phyloP scores from a whole-genome alignment of 2,113 vertebrate genomes.

The Tricholaema leucomelas region DNA sequence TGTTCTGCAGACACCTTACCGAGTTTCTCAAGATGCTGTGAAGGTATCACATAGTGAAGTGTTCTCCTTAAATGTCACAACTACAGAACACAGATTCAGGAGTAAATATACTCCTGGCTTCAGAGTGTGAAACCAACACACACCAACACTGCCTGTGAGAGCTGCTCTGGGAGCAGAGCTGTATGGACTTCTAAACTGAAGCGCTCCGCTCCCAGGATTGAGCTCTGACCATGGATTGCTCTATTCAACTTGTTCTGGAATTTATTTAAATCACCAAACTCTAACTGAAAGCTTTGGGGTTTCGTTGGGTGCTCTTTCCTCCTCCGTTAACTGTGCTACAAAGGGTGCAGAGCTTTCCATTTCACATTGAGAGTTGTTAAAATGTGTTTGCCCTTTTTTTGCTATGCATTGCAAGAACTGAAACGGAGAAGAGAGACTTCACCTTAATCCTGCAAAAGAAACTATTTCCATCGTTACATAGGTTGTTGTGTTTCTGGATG shows the following conservation, averaged over 20 bases:
- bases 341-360: background rate
- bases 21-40: background rate
- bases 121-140: background rate
- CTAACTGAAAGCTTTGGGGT: background rate
- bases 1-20: background rate
- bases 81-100: background rate
- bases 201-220: background rate
- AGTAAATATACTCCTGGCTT: background rate
- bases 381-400: background rate
- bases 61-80: background rate
- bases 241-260: background rate
- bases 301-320: background rate
- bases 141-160: background rate
- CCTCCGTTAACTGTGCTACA: background rate
- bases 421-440: background rate
- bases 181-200: background rate
- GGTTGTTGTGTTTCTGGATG: conserved; percentile 13
- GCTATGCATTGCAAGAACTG: background rate
- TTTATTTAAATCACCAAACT: background rate
- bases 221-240: background rate
- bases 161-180: background rate
- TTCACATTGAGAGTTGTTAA: background rate
- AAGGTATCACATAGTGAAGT: background rate
- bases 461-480: background rate
- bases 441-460: background rate